Conservation (phyloP, 1,140 invertebrate species). For the Drosophila ficusphila region DNA sequence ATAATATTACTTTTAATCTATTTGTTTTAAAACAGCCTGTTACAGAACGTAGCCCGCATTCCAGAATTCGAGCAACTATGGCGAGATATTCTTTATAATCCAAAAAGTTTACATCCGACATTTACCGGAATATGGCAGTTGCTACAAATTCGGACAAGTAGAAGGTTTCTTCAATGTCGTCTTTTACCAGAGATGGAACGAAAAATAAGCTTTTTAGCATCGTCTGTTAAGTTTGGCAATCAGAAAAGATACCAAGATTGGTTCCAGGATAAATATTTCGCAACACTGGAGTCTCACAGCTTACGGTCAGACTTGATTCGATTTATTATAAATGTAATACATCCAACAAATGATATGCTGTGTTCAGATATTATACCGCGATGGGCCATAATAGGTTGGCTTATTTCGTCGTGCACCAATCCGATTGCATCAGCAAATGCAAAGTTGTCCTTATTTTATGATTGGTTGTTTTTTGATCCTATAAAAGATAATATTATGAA, state of each 20-base stretch:
- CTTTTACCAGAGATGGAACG: conserved; percentile 99
- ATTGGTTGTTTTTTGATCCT: conserved; percentile 98
- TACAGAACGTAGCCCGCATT: conserved; percentile 98
- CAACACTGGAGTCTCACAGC: conserved; percentile 98
- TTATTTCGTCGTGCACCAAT: conserved; percentile 97
- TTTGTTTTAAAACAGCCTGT: conserved; percentile 84
- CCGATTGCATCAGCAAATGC: conserved; percentile 97
- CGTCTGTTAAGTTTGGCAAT: conserved; percentile 97
- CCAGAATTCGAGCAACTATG: conserved; percentile 97
- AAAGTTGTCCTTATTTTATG: conserved; percentile 98
- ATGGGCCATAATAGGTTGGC: conserved; percentile 99
- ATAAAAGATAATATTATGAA: conserved; percentile 99
- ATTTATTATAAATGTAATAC: conserved; percentile 98
- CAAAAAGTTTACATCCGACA: conserved; percentile 91
- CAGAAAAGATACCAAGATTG: conserved; percentile 99
- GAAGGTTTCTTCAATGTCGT: conserved; percentile 95
- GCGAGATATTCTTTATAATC: conserved; percentile 95
- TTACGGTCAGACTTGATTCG: conserved; percentile 97
- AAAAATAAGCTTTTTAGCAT: conserved; percentile 96
- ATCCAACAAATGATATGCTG: conserved; percentile 98
- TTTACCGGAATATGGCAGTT: conserved; percentile 95
- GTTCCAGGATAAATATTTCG: conserved; percentile 98
- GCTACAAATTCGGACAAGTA: conserved; percentile 94
- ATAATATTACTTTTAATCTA: not conserved
- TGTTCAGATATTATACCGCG: conserved; percentile 99